Conservation (phyloP, 2,797 vertebrate genomes). For the Poecile montanus region DNA sequence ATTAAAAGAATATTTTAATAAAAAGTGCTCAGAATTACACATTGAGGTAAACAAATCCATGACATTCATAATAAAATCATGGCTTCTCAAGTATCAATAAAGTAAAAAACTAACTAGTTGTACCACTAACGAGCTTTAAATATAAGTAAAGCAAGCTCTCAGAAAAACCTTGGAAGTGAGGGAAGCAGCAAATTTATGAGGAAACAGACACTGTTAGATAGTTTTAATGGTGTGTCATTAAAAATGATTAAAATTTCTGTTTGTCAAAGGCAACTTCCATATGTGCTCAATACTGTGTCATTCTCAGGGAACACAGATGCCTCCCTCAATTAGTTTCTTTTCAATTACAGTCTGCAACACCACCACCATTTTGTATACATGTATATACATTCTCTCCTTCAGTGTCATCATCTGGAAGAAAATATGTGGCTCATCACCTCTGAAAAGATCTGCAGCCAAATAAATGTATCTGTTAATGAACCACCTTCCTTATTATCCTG, state of each 20-base stretch:
- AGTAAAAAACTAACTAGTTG: background rate
- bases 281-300: background rate
- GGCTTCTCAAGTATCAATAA: background rate
- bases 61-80: background rate
- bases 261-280: background rate
- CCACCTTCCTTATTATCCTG: background rate
- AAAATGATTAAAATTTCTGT: background rate
- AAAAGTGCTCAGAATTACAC: background rate
- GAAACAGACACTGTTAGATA: background rate
- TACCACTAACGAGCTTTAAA: background rate
- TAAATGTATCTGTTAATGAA: background rate
- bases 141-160: background rate
- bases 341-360: background rate
- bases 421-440: background rate
- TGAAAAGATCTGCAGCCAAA: background rate
- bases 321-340: background rate
- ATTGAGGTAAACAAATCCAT: background rate
- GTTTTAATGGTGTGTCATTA: background rate
- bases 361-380: background rate
- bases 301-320: background rate
- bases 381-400: background rate
- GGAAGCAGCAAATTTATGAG: background rate
- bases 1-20: conserved; percentile 73
- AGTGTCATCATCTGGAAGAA: background rate
- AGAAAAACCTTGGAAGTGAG: background rate